Base-by-base conservation (phyloP, 2,113 vertebrate genomes). In the Aptenodytes patagonicus region DNA sequence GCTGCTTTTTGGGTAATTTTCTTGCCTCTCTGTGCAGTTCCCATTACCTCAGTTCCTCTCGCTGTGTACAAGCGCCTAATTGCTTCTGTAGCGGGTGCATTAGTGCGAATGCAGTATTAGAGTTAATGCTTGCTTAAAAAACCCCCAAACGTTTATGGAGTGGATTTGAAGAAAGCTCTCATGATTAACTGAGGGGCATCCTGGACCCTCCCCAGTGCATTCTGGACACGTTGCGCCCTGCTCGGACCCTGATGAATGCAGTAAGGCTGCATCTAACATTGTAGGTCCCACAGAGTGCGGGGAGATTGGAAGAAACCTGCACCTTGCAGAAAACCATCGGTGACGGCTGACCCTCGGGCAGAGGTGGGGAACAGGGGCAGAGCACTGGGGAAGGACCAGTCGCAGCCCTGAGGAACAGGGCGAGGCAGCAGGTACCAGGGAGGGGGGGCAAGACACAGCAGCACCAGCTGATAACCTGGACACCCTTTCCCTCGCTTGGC, bases 291-390 rank as follows among this genome's bases (percentile, higher is more conserved):
- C 17, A 5, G 66, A 40, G 25, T 0, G 3, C 2, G 2, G 52
- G n/a, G 66, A 40, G 14, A 3, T 5, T 8, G 65, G 31, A 36
- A 54, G 80, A 34, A 88, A 25, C 90, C 70, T 28, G 49, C 1
- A 1, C 47, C 55, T 20, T 8, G 17, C 11, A 4, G 58, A 21
- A 25, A 68, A 60, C n/a, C 26, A 7, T 32, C 1, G 2, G 52
- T 3, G 5, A 10, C 0, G 6, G 36, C 2, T 1, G 1, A 3
- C 24, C 40, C 44, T 34, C 0, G 4, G 22, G 36, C 60, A 49
- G 69, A 49, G 62, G 54, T 36, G 40, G 20, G 36, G 38, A 42
- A 25, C 2, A 20, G 52, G 55, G n/a, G 22, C 66, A 89, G 72
- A 47, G 47, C 55, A 7, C 57, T 5, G 38, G 11, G 55, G 51